Evolutionary conservation across 1,140 invertebrate genomes (phyloP).

Genomic region (Zaprionus camerounensis): DNA sequence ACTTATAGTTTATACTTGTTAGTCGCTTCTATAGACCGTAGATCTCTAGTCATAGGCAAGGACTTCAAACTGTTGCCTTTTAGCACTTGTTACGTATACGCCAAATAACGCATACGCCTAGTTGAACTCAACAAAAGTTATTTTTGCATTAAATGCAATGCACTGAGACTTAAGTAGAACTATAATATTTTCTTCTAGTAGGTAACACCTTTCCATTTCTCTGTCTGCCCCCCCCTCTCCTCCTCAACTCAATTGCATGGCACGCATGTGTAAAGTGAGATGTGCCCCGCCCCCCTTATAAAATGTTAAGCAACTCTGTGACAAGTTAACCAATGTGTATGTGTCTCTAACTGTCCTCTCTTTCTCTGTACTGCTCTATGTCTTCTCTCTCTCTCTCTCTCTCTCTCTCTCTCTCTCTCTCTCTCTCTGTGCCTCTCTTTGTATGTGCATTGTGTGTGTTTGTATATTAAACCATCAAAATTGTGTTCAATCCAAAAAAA

Average conservation of each 20-base stretch:
- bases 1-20: background rate
- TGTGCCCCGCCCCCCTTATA: background rate
- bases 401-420: conserved; percentile 44
- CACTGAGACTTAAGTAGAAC: background rate
- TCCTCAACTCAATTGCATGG: conserved; percentile 16
- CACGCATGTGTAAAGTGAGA: conserved; percentile 9
- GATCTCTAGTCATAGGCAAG: conserved; percentile 11
- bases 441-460: conserved; percentile 53
- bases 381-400: conserved; percentile 48
- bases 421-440: conserved; percentile 32
- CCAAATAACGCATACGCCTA: conserved; percentile 37
- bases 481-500: conserved; percentile 64
- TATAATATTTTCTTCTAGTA: background rate
- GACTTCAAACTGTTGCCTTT: background rate
- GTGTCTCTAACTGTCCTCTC: conserved; percentile 35
- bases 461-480: conserved; percentile 67
- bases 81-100: conserved; percentile 25
- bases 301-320: conserved; percentile 3
- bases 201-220: conserved; percentile 1
- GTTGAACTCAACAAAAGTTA: background rate
- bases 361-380: conserved; percentile 35
- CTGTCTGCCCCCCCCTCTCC: background rate
- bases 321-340: conserved; percentile 18
- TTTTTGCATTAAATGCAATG: background rate
- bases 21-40: conserved; percentile 23